Percentiles rank a stretch among this genome's conserved stretches.
phyloP scores from a whole-genome alignment of 2,113 vertebrate species.

The Euleptes europaea region DNA sequence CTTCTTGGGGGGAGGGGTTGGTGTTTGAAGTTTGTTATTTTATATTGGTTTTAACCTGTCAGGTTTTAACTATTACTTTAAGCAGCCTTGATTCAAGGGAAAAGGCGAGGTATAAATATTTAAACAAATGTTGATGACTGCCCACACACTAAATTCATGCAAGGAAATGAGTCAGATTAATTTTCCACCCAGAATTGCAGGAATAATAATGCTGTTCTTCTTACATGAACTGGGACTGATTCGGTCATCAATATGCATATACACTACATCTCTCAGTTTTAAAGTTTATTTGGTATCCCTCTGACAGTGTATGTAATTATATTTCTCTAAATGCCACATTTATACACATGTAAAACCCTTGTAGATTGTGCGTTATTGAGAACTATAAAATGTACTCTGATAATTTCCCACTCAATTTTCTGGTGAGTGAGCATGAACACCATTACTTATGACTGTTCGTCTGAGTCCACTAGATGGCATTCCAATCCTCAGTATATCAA shows the following conservation, averaged over 20 bases:
- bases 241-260: not conserved
- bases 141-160: not conserved
- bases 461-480: constrained; percentile 62
- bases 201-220: not conserved
- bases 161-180: not conserved
- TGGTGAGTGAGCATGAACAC: not conserved
- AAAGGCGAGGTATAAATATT: not conserved
- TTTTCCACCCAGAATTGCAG: not conserved
- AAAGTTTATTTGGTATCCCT: not conserved
- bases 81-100: too few species aligned
- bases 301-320: not conserved
- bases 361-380: not conserved
- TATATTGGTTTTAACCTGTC: too few species aligned
- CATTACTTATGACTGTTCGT: not conserved
- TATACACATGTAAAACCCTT: not conserved
- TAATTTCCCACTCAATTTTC: not conserved
- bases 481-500: constrained; percentile 22
- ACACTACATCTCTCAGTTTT: not conserved
- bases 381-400: not conserved
- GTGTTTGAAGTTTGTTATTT: too few species aligned
- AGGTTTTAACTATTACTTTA: too few species aligned
- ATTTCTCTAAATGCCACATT: not conserved
- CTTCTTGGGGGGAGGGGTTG: too few species aligned
- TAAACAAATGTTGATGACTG: not conserved
- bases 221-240: not conserved